Base-by-base conservation (phyloP, 2,113 vertebrate species). In the Antechinus stuartii region DNA sequence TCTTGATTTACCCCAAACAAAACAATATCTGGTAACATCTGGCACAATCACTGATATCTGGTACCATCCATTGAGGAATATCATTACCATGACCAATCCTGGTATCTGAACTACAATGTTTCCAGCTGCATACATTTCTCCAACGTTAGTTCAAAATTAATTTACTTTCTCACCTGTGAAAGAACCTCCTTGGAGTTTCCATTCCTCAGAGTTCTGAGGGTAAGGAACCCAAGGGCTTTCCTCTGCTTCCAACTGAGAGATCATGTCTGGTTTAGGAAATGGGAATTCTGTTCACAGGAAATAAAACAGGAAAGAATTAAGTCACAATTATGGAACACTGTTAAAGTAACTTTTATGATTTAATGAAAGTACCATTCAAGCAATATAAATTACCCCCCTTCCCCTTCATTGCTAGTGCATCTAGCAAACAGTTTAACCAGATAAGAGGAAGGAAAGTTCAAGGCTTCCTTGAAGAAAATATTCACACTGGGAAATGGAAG, bases 241-340 rank as follows among this genome's bases (percentile, higher is more conserved):
- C 90, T 97, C 96, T 90, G 92, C 93, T 92, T 98, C 98, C 96
- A 98, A 47, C 8, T 96, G 96, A 19, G 89, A 92, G 90, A 98
- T 97, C 96, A 98, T 54, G 90, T 98, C 96, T 25, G 98, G 98
- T 91, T 98, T 98, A 46, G 97, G 98, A 94, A 98, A 98, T 7
- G 98, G 98, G 93, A 97, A 98, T 91, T 98, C 98, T 98, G 97
- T 96, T 90, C 12, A 47, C 0, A 53, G 68, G 91, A 92, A 94
- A 95, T 24, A 95, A 92, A 95, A 90, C 5, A 93, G 93, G 61
- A 8, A 93, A 55, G 4, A 47, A 53, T 92, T 92, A 91, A 57
- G 68, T 94, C 56, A 92, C 89, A 52, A 50, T 90, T 54, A 90
- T n/a, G 55, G 25, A 54, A 12, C 54, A 16, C 35, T 19, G 30